These are phyloP conservation scores for Amazona vittata DNA, from an alignment of 2,113 vertebrate genomes.

Conservation along the genomic window DNA sequence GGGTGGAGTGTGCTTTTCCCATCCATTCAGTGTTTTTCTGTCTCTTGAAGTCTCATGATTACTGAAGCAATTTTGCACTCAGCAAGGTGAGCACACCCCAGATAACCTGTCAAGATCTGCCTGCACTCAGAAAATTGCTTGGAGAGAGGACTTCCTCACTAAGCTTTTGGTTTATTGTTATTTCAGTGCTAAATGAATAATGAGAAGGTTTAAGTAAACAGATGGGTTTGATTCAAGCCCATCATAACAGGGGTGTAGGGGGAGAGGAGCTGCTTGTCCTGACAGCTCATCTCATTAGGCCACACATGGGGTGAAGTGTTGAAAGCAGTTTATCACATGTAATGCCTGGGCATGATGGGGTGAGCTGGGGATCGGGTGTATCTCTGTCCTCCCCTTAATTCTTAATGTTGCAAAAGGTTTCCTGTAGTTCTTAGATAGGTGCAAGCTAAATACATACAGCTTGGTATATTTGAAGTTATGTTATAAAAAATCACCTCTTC, in stretches of 20 bases:
- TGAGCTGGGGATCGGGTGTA: not conserved
- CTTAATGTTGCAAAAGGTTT: not conserved
- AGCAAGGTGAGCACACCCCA: conserved; percentile 34
- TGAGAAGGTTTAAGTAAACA: conserved; percentile 55
- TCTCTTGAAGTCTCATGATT: not conserved
- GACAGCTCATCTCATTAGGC: conserved; percentile 41
- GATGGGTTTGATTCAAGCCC: conserved; percentile 39
- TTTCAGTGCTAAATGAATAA: conserved; percentile 54
- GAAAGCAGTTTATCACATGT: conserved; percentile 37
- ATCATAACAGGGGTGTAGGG: not conserved
- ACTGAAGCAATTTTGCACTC: not conserved
- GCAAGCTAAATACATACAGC: not conserved
- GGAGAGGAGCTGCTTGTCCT: conserved; percentile 48
- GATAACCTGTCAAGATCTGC: conserved; percentile 26
- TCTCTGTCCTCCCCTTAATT: not conserved
- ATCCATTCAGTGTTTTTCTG: not conserved
- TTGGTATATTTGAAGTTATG: not conserved
- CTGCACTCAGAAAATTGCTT: conserved; percentile 1
- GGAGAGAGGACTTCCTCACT: conserved; percentile 8
- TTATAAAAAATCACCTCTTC: not conserved
- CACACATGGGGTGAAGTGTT: conserved; percentile 16
- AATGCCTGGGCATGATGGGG: not conserved
- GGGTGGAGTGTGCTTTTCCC: not conserved
- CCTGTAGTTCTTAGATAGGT: not conserved
- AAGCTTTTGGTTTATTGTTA: conserved; percentile 49